Conservation (phyloP, 2,113 vertebrate genomes). For the Pampusana beccarii region DNA sequence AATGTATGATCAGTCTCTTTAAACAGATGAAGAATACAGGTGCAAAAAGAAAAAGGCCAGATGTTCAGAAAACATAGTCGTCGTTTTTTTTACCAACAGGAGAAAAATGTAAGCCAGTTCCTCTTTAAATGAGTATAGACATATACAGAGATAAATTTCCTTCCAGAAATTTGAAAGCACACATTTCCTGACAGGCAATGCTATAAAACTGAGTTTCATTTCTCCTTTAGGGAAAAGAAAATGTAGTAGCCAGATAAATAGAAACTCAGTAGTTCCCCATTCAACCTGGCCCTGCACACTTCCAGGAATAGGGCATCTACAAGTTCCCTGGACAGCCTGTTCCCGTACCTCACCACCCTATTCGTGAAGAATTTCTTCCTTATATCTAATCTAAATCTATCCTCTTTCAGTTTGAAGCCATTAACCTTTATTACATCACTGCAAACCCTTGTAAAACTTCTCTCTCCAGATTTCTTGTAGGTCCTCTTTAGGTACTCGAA, state of each 20-base stretch:
- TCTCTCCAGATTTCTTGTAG: no score
- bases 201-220: background rate
- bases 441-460: no score
- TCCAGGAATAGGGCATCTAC: no score
- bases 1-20: background rate
- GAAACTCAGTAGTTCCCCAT: background rate
- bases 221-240: background rate
- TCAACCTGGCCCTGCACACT: no score
- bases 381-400: no score
- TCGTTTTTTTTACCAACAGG: background rate
- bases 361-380: no score
- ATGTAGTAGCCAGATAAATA: background rate
- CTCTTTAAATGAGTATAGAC: background rate
- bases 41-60: background rate
- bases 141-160: background rate
- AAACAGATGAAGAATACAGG: background rate
- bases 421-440: no score
- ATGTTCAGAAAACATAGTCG: background rate
- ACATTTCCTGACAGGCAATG: background rate
- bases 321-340: no score
- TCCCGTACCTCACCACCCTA: no score
- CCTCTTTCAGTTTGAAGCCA: no score
- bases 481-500: no score
- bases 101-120: accelerated
- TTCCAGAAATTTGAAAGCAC: background rate